These are phyloP conservation scores for Parazoanthus swiftii DNA, from an alignment of 92 coral and sea anemone genomes.

Conservation along the genomic window DNA sequence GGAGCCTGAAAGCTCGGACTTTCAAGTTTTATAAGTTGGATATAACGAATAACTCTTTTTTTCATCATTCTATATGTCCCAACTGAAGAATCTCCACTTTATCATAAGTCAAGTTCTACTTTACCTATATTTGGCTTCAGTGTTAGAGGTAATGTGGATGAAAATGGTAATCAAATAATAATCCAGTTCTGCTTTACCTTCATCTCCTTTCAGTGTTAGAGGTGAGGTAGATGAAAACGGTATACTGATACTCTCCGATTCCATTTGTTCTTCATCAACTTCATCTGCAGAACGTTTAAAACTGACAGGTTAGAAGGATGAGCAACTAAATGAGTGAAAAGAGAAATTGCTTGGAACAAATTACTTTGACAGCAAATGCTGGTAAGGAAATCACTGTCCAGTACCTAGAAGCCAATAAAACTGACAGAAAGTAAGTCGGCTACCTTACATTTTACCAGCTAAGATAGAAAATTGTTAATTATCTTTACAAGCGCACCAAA, in stretches of 20 bases:
- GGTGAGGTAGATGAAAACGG: conserved; percentile 30
- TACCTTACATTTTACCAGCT: too few species aligned
- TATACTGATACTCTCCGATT: conserved; percentile 31
- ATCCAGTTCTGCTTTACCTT: conserved; percentile 8
- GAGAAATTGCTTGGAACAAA: not conserved
- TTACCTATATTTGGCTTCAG: conserved; percentile 2
- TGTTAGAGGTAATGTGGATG: not conserved
- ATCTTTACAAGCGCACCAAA: too few species aligned
- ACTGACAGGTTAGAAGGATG: too few species aligned
- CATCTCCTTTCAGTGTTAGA: not conserved
- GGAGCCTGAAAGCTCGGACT: too few species aligned
- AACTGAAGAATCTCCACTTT: too few species aligned
- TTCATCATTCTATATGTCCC: too few species aligned
- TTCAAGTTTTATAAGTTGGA: too few species aligned
- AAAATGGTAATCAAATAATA: not conserved
- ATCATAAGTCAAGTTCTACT: not conserved
- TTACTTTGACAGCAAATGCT: not conserved
- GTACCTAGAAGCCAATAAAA: too few species aligned
- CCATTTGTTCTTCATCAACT: conserved; percentile 30
- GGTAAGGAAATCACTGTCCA: not conserved
- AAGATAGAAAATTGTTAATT: too few species aligned
- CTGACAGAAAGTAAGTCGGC: too few species aligned
- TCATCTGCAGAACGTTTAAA: not conserved
- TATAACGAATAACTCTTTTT: too few species aligned
- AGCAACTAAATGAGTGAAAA: not conserved